A percentile compares a stretch with the other conserved stretches of the same genome.
phyloP scores from a whole-genome alignment of 1,140 invertebrate genomes.

The Caerostris darwini region DNA sequence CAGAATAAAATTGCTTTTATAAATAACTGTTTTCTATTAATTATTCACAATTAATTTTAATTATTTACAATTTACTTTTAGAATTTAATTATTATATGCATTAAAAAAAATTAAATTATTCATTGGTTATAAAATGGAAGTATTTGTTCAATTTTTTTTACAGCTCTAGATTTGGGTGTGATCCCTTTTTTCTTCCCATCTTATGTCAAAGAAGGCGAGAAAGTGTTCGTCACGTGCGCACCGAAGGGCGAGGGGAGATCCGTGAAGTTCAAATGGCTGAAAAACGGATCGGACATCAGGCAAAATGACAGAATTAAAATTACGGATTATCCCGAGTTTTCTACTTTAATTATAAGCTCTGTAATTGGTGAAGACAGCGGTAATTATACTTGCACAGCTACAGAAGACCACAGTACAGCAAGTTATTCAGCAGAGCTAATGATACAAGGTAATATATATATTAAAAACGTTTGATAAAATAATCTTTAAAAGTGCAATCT shows the following conservation, averaged over 20 bases:
- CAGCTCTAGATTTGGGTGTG: slow-evolving; percentile 10
- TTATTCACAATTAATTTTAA: no score
- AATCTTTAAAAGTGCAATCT: no score
- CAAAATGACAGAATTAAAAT: slow-evolving; percentile 60
- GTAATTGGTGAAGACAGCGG: slow-evolving; percentile 73
- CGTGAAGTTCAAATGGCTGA: slow-evolving; percentile 32
- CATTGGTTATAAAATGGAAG: no score
- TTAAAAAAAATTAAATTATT: no score
- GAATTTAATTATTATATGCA: no score
- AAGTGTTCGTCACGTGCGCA: slow-evolving; percentile 70
- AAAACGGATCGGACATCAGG: slow-evolving; percentile 17
- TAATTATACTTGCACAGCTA: slow-evolving; percentile 82
- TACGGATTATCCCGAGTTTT: slow-evolving; percentile 26
- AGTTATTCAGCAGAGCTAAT: slow-evolving; percentile 81
- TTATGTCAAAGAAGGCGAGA: slow-evolving; percentile 52
- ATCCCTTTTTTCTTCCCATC: slow-evolving; percentile 61
- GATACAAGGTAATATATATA: slow-evolving; percentile 81
- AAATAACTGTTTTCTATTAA: no score
- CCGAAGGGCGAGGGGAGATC: slow-evolving; percentile 22
- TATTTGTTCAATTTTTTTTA: not conserved
- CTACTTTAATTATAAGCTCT: slow-evolving; percentile 53
- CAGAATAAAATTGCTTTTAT: no score
- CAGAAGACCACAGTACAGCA: slow-evolving; percentile 80
- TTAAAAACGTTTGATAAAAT: no score
- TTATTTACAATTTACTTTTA: no score